Evolutionary conservation across 2,888 invertebrate genomes (phyloP).

Genomic region (Caradrina kadenii): DNA sequence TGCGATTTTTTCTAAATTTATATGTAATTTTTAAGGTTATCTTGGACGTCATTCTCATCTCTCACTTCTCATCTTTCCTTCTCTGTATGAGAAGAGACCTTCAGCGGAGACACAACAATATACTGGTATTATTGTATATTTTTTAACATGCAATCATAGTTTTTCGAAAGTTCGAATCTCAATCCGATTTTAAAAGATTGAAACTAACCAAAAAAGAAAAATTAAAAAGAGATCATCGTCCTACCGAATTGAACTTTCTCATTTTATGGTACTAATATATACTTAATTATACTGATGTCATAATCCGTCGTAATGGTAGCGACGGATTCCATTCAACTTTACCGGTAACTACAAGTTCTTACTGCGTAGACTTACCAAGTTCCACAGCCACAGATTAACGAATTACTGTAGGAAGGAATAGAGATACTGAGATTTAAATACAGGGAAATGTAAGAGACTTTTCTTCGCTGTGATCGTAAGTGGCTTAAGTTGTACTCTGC

Average conservation of each 20-base stretch:
- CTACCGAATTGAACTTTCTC: constrained; percentile 69
- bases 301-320: constrained; percentile 80
- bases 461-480: constrained; percentile 36
- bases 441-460: background rate
- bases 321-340: constrained; percentile 63
- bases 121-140: too few species aligned
- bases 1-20: too few species aligned
- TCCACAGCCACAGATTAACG: constrained; percentile 26
- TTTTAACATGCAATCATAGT: too few species aligned
- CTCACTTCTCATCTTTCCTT: too few species aligned
- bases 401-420: background rate
- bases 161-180: background rate
- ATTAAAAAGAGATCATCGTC: constrained; percentile 44
- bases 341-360: constrained; percentile 45
- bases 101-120: too few species aligned
- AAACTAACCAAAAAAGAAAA: background rate
- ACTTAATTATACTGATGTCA: constrained; percentile 81
- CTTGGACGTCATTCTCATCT: too few species aligned
- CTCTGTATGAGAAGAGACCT: too few species aligned
- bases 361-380: constrained; percentile 10
- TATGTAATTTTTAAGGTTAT: too few species aligned
- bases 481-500: constrained; percentile 38
- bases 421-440: constrained; percentile 21
- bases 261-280: constrained; percentile 83
- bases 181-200: constrained; percentile 3